Percentiles rank a stretch among this genome's conserved stretches.
Conservation (phyloP, 1,140 invertebrate genomes). For the Tenebrio molitor region DNA sequence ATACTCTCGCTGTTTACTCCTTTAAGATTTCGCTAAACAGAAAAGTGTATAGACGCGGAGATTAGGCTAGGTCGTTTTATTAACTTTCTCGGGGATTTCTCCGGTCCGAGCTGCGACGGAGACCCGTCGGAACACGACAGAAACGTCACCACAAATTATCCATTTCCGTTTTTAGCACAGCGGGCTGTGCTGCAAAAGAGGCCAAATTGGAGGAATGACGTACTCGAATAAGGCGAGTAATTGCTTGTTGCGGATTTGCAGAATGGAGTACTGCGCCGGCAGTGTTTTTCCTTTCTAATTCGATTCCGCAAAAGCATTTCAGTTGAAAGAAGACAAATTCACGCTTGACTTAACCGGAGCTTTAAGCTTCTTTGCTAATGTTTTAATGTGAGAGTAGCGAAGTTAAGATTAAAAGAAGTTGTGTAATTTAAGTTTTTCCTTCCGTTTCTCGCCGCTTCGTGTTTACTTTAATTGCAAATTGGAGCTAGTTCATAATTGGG, state of each 20-base stretch:
- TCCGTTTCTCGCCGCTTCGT: constrained; percentile 18
- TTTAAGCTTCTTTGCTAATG: constrained; percentile 47
- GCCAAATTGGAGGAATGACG: background rate
- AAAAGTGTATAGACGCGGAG: constrained; percentile 51
- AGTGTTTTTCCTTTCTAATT: constrained; percentile 11
- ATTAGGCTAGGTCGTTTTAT: constrained; percentile 32
- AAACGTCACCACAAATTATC: too few relatives aligned
- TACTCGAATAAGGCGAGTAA: background rate
- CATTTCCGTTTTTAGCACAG: too few relatives aligned
- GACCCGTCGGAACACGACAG: background rate
- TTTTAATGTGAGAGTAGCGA: constrained; percentile 46
- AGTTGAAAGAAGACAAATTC: constrained; percentile 42
- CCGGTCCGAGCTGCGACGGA: too few relatives aligned
- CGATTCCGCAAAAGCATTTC: constrained; percentile 4
- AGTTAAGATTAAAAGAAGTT: constrained; percentile 47
- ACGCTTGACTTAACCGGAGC: constrained; percentile 43
- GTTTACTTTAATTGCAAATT: constrained; percentile 40
- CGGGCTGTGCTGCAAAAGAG: background rate
- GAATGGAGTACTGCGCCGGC: background rate
- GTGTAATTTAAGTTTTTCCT: constrained; percentile 44
- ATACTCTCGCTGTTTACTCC: constrained; percentile 50
- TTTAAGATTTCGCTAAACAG: constrained; percentile 50
- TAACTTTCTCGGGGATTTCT: too few relatives aligned
- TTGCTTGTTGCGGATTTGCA: background rate
- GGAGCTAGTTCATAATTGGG: constrained; percentile 8